Percentiles rank a stretch among this genome's conserved stretches.
phyloP scores from a whole-genome alignment of 2,888 invertebrate genomes.

The Eupithecia dodoneata region DNA sequence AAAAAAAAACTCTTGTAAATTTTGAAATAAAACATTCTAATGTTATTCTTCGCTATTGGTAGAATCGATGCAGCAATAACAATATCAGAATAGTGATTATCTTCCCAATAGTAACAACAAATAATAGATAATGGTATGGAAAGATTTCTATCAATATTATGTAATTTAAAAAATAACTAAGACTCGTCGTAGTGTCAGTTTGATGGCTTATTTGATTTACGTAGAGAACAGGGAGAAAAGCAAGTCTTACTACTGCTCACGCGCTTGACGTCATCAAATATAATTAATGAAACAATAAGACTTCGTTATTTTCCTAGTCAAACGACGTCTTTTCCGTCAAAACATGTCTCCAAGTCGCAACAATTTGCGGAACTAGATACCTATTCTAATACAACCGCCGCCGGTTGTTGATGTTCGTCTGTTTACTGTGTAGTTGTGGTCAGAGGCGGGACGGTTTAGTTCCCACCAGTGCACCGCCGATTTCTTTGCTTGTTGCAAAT shows the following conservation, averaged over 20 bases:
- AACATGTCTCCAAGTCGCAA: neutral
- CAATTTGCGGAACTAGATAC: conserved; percentile 1
- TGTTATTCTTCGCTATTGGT: too few species aligned
- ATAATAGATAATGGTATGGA: neutral
- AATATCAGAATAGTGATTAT: neutral
- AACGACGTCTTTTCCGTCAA: neutral
- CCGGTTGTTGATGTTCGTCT: neutral
- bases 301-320: neutral
- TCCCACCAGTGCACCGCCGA: conserved; percentile 16
- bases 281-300: neutral
- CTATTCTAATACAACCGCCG: neutral
- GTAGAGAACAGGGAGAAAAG: neutral
- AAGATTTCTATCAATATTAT: neutral
- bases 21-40: too few species aligned
- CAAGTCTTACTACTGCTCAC: neutral
- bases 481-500: conserved; percentile 23
- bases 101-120: neutral
- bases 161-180: neutral
- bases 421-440: conserved; percentile 21
- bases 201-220: neutral
- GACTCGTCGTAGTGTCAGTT: neutral
- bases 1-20: too few species aligned
- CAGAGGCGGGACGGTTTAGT: conserved; percentile 19
- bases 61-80: neutral
- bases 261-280: neutral